Percentiles rank a stretch among this genome's conserved stretches.
These are phyloP conservation scores for Strigamia transsilvanica DNA, from an alignment of 2,888 invertebrate genomes.

Conservation along the genomic window DNA sequence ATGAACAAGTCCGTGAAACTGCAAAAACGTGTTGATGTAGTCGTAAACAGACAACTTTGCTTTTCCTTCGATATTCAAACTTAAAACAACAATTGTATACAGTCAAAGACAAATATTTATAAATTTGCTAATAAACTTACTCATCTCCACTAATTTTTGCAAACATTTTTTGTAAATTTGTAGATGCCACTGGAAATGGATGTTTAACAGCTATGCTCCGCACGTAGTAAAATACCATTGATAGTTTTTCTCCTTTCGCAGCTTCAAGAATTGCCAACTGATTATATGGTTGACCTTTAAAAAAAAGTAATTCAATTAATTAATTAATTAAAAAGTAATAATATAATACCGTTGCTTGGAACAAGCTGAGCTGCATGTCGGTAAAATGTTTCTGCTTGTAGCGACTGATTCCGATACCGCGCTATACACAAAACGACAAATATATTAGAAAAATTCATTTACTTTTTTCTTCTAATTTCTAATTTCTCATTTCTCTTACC, in stretches of 20 bases:
- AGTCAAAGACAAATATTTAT: background rate
- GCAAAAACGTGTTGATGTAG: constrained; percentile 71
- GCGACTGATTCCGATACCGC: constrained; percentile 80
- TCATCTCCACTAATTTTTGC: constrained; percentile 64
- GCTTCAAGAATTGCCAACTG: constrained; percentile 83
- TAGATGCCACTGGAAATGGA: constrained; percentile 84
- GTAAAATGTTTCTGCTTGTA: constrained; percentile 85
- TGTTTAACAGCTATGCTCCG: constrained; percentile 82
- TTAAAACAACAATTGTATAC: constrained; percentile 51
- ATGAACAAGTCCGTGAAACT: constrained; percentile 69
- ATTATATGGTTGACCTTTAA: constrained; percentile 83
- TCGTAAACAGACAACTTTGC: constrained; percentile 72
- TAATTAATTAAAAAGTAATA: background rate
- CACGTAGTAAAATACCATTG: constrained; percentile 86
- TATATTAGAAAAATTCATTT: background rate
- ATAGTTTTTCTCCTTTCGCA: constrained; percentile 80
- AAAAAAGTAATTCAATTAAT: background rate
- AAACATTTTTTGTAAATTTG: constrained; percentile 80
- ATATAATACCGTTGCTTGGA: constrained; percentile 64
- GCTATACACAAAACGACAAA: constrained; percentile 65
- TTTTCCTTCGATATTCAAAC: constrained; percentile 66
- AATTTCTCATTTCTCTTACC: constrained; percentile 57
- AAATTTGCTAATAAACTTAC: constrained; percentile 53
- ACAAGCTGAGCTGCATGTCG: constrained; percentile 65
- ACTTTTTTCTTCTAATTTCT: background rate